A percentile compares a stretch with the other conserved stretches of the same genome.
phyloP scores from a whole-genome alignment of 2,797 vertebrate species.

The Mus caroli region DNA sequence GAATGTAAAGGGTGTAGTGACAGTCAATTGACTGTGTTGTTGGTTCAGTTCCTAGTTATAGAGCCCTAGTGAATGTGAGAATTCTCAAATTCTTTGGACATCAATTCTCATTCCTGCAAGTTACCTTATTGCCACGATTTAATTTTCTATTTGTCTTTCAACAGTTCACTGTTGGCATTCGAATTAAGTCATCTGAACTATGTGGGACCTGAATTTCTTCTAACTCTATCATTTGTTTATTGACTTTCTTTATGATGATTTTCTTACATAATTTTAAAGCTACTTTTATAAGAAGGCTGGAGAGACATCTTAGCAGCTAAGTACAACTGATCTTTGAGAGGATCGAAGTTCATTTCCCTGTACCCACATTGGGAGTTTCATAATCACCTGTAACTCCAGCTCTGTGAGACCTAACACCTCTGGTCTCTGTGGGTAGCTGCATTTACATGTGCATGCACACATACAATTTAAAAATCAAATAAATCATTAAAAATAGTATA shows the following conservation, averaged over 20 bases:
- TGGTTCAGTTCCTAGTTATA: constrained; percentile 1
- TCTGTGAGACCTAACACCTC: too few species aligned
- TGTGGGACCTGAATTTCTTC: neutral
- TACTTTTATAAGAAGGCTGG: neutral
- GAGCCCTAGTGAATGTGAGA: neutral
- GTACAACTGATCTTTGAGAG: neutral
- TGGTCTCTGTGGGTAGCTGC: neutral
- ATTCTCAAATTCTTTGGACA: neutral
- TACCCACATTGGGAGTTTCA: neutral
- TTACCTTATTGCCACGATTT: neutral
- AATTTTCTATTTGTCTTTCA: neutral
- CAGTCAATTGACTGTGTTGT: too few species aligned
- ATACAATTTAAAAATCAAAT: neutral
- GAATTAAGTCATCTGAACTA: neutral
- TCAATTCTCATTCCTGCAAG: neutral
- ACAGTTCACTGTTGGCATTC: neutral
- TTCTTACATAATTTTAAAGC: neutral
- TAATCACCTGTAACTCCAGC: neutral
- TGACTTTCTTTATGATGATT: neutral
- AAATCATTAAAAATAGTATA: neutral
- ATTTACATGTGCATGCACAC: neutral
- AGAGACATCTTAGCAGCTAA: neutral
- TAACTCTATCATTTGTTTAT: neutral
- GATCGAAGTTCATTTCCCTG: neutral
- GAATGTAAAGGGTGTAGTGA: neutral